These are phyloP conservation scores for Otis tarda DNA, from an alignment of 2,113 vertebrate genomes.

Conservation along the genomic window DNA sequence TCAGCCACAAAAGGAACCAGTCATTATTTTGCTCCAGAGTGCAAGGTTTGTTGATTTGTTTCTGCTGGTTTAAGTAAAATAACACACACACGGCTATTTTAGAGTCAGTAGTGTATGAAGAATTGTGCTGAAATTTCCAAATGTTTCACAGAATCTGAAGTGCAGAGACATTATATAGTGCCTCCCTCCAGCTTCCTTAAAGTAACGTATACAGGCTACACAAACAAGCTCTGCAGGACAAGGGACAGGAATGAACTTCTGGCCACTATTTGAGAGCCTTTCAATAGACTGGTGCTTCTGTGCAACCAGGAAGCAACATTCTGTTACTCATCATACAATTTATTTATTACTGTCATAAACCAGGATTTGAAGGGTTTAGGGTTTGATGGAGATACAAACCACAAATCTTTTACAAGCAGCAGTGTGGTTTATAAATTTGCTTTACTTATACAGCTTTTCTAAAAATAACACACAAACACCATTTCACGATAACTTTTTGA, in stretches of 20 bases:
- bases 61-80: background rate
- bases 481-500: background rate
- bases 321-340: background rate
- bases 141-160: background rate
- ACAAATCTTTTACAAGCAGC: background rate
- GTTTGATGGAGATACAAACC: background rate
- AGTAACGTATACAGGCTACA: background rate
- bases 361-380: background rate
- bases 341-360: slow-evolving; percentile 13
- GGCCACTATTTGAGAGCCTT: background rate
- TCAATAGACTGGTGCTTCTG: background rate
- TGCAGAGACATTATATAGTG: background rate
- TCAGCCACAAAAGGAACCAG: background rate
- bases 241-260: background rate
- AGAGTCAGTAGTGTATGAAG: background rate
- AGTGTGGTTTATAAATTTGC: background rate
- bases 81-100: background rate
- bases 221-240: background rate
- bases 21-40: background rate
- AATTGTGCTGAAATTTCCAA: background rate
- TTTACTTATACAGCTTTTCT: background rate
- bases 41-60: background rate
- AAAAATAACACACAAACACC: background rate
- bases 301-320: background rate
- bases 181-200: background rate